A percentile compares a stretch with the other conserved stretches of the same genome.
Conservation (phyloP, 2,797 vertebrate species). For the Hyperoplus immaculatus region DNA sequence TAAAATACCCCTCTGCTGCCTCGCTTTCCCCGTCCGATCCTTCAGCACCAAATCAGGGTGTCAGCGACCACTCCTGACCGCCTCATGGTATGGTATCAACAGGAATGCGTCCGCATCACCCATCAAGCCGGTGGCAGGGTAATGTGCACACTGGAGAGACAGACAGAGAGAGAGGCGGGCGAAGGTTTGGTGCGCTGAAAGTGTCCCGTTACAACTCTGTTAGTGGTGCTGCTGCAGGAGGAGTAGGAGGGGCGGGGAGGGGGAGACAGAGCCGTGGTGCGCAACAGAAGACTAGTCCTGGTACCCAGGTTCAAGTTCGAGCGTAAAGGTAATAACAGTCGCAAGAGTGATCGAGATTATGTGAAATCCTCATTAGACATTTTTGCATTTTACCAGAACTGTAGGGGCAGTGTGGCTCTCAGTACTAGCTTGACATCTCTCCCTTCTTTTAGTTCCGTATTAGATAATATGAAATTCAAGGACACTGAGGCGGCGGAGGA, state of each 20-base stretch:
- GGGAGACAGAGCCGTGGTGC: slow-evolving; percentile 38
- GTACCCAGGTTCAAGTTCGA: slow-evolving; percentile 66
- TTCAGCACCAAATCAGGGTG: slow-evolving; percentile 49
- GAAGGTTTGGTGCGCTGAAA: slow-evolving; percentile 55
- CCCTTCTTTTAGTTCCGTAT: neutral
- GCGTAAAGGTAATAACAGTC: slow-evolving; percentile 63
- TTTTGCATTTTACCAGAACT: neutral
- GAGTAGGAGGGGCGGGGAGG: slow-evolving; percentile 24
- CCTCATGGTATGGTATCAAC: slow-evolving; percentile 20
- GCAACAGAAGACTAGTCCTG: slow-evolving; percentile 43
- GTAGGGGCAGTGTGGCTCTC: neutral
- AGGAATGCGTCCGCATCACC: slow-evolving; percentile 41
- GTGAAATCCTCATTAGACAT: neutral
- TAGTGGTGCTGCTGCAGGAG: slow-evolving; percentile 65
- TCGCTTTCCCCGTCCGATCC: slow-evolving; percentile 36
- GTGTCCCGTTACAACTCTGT: slow-evolving; percentile 78
- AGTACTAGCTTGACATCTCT: neutral
- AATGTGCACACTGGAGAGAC: slow-evolving; percentile 17
- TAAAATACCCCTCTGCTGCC: slow-evolving; percentile 24
- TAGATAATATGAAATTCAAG: slow-evolving; percentile 44
- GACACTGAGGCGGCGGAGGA: slow-evolving; percentile 31
- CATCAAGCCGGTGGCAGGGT: slow-evolving; percentile 22
- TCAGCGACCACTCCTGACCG: slow-evolving; percentile 19
- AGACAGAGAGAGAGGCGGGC: slow-evolving; percentile 23
- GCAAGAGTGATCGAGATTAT: neutral